Conservation (phyloP, 2,113 vertebrate genomes). For the Crotalus horridus region DNA sequence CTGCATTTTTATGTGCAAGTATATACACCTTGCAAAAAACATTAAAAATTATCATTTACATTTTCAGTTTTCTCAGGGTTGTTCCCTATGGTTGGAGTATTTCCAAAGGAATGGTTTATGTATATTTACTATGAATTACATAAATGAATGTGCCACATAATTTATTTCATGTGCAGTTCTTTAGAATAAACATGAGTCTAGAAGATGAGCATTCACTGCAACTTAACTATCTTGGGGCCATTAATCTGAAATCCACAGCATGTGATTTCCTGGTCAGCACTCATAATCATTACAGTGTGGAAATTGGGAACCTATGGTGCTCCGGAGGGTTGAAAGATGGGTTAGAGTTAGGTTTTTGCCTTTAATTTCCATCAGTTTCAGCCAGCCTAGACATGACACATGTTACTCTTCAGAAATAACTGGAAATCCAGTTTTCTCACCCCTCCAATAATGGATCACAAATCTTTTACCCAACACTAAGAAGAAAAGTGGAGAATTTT, state of each 20-base stretch:
- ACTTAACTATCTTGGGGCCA: neutral
- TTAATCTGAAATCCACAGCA: neutral
- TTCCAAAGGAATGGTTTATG: neutral
- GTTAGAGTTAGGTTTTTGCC: neutral
- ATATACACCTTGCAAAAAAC: neutral
- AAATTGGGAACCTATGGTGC: neutral
- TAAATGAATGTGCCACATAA: neutral
- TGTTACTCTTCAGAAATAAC: neutral
- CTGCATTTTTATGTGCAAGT: neutral
- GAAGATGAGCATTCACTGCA: neutral
- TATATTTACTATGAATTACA: neutral
- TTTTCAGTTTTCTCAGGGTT: accelerated
- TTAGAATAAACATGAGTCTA: constrained; percentile 3
- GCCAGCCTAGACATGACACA: neutral
- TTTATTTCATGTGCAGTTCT: constrained; percentile 3
- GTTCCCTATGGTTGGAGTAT: neutral
- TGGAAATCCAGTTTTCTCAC: neutral
- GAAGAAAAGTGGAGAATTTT: neutral
- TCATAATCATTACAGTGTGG: neutral
- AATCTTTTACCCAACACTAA: neutral
- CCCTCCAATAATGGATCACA: neutral
- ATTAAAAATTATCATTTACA: neutral
- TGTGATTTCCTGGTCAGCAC: neutral
- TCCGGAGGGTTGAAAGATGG: neutral
- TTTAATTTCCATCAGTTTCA: neutral